Conservation (phyloP, 1,140 invertebrate genomes). For the Lasioglossum albipes region DNA sequence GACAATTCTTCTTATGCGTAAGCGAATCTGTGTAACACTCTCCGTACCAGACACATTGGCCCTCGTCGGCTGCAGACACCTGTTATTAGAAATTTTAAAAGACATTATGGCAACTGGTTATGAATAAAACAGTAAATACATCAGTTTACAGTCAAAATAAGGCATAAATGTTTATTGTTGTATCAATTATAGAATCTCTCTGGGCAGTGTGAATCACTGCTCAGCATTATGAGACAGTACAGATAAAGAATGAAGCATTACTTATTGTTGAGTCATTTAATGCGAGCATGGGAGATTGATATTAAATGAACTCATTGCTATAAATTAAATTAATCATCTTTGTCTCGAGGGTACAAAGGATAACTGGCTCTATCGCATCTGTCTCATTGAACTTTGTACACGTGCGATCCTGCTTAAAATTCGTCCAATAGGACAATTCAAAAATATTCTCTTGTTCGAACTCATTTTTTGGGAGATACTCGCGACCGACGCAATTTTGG, state of each 20-base stretch:
- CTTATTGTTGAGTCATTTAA: neutral
- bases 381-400: neutral
- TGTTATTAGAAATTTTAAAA: slow-evolving; percentile 54
- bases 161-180: neutral
- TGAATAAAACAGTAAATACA: too few species aligned
- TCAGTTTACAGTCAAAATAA: too few species aligned
- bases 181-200: slow-evolving; percentile 16
- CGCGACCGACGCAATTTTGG: too few species aligned
- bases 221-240: neutral
- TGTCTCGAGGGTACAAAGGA: neutral
- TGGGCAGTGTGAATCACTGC: slow-evolving; percentile 10
- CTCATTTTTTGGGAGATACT: neutral
- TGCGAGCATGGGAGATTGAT: neutral
- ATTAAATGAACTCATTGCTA: slow-evolving; percentile 13
- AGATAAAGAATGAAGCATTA: neutral
- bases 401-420: neutral
- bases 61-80: slow-evolving; percentile 72
- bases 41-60: slow-evolving; percentile 90
- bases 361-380: neutral
- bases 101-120: neutral
- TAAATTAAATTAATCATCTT: slow-evolving; percentile 17
- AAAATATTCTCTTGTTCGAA: neutral
- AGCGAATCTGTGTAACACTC: slow-evolving; percentile 81
- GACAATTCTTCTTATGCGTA: slow-evolving; percentile 83
- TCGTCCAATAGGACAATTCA: neutral